Conservation (phyloP, 37 sponge, comb jelly and placozoan genomes). For the Bolinopsis microptera region DNA sequence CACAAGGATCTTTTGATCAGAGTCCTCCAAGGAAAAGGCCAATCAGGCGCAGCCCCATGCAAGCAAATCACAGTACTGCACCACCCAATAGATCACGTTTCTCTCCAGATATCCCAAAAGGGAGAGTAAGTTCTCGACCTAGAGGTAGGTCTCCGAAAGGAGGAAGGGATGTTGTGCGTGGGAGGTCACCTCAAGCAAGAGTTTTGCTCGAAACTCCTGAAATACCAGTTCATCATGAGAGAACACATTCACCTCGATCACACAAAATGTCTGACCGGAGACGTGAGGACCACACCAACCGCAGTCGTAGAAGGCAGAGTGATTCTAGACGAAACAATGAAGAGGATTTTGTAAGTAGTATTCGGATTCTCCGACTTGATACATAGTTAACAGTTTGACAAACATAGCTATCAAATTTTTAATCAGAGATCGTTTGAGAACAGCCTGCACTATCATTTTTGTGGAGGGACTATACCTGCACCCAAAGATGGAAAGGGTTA, state of each 20-base stretch:
- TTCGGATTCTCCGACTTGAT: too few relatives aligned
- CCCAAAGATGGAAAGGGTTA: too few relatives aligned
- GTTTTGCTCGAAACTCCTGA: not conserved
- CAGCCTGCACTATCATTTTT: too few relatives aligned
- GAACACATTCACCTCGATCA: too few relatives aligned
- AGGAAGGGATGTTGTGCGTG: not conserved
- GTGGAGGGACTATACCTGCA: too few relatives aligned
- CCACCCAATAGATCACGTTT: constrained; percentile 16
- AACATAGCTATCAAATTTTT: too few relatives aligned
- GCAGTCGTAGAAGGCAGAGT: not conserved
- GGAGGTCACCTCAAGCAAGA: not conserved
- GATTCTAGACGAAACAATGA: constrained; percentile 16
- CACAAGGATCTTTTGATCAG: not conserved
- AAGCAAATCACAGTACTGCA: too few relatives aligned
- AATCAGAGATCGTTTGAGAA: too few relatives aligned
- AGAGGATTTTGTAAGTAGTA: constrained; percentile 29
- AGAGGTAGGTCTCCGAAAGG: too few relatives aligned
- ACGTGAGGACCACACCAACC: not conserved
- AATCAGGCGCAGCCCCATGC: not conserved
- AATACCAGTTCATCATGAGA: too few relatives aligned
- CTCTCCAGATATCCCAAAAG: not conserved
- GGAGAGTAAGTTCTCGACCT: too few relatives aligned
- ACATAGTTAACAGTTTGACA: too few relatives aligned
- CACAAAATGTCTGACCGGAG: not conserved
- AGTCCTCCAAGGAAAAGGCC: constrained; percentile 42